A percentile compares a stretch with the other conserved stretches of the same genome.
Evolutionary conservation across 2,888 invertebrate species (phyloP).

Genomic region (Pandemis heparana): DNA sequence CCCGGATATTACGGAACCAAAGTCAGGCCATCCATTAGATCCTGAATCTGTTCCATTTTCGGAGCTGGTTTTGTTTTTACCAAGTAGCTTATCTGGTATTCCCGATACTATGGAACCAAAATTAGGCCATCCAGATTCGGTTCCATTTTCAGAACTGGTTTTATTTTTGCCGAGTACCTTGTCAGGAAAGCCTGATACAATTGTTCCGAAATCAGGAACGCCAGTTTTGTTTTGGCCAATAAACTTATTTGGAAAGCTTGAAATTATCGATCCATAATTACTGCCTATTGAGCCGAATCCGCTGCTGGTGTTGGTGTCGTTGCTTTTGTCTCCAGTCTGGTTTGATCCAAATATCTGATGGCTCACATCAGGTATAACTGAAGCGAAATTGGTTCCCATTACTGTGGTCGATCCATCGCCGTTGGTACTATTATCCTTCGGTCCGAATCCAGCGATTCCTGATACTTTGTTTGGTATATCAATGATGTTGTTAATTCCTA

Average conservation of each 20-base stretch:
- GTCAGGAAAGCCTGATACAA: slow-evolving; percentile 6
- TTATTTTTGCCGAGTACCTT: slow-evolving; percentile 16
- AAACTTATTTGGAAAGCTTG: slow-evolving; percentile 31
- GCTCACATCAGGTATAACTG: slow-evolving; percentile 6
- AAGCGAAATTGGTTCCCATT: slow-evolving; percentile 15
- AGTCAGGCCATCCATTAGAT: background rate
- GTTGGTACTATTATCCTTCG: slow-evolving; percentile 12
- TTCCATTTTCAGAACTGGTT: slow-evolving; percentile 10
- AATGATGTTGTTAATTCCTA: slow-evolving; percentile 22
- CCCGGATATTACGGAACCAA: background rate
- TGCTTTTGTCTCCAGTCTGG: slow-evolving; percentile 11
- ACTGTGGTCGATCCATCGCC: slow-evolving; percentile 20
- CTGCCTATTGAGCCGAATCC: slow-evolving; percentile 4
- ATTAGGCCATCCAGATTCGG: background rate
- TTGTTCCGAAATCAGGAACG: slow-evolving; percentile 1
- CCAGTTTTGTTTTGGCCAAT: slow-evolving; percentile 21
- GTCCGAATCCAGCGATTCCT: slow-evolving; percentile 19
- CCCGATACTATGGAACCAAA: background rate
- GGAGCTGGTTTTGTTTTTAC: slow-evolving; percentile 17
- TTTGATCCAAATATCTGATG: slow-evolving; percentile 19
- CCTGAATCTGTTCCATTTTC: background rate
- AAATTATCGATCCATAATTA: slow-evolving; percentile 24
- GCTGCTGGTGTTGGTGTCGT: slow-evolving; percentile 8
- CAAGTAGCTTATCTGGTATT: slow-evolving; percentile 9
- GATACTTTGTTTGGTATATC: slow-evolving; percentile 19